Evolutionary conservation across 2,797 vertebrate genomes (phyloP), one percentile per base, ranked within the genome.

Genomic region (Odontamblyopus rebecca): DNA sequence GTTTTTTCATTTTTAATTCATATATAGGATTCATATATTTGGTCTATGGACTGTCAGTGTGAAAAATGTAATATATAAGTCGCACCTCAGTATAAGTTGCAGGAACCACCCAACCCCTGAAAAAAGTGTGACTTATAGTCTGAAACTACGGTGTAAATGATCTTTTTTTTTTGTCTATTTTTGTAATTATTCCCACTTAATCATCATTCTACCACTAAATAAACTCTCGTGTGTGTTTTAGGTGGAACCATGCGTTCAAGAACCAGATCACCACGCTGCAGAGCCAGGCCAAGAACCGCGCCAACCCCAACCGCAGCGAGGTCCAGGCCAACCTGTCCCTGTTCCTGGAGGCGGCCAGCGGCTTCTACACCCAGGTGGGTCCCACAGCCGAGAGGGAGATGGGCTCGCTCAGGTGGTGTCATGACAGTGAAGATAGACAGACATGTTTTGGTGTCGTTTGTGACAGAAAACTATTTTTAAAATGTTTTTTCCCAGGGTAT

Each of bases 261-360:
- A 99, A 99, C 93, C 98, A 99, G 93, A 99, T 99, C 92, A 99
- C 97, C 50, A 98, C 97, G 38, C 94, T 99, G 79, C 98, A 99
- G 94, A 97, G 98, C 92, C 98, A 99, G 89, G 96, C 98, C 70
- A 99, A 99, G 93, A 99, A 99, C 91, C 94, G 98, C 87, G 95
- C 96, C 89, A 98, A 99, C 91, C 98, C 98, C 56, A 99, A 99
- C 91, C 95, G 98, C 85, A 97, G 97, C 2, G 98, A 99, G 93
- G 97, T 99, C 67, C 98, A 99, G 93, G 97, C 98, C 26, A 99
- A 99, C 90, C 94, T 99, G 86, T 98, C 97, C 44, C 93, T 99
- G 81, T 99, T 99, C 79, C 89, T 99, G 81, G 98, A 99, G 94
- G 98, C 98, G 83, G 97, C 98, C 83, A 99, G 97, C 80, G 98